These are phyloP conservation scores for Aptenodytes patagonicus DNA, from an alignment of 2,113 vertebrate genomes.

Conservation along the genomic window DNA sequence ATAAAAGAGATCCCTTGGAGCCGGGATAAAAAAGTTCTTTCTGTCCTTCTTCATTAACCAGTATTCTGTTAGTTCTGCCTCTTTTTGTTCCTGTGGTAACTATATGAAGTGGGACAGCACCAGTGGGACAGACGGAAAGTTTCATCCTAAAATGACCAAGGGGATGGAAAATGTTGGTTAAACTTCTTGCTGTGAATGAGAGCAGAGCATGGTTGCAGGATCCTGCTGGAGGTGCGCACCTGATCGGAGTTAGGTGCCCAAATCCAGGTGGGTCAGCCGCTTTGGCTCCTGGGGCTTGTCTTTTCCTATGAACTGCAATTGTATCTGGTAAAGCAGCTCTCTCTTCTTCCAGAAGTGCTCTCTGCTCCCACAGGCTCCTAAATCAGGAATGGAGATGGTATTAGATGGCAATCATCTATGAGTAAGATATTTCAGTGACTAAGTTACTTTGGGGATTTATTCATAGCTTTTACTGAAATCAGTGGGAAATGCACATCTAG, in stretches of 20 bases:
- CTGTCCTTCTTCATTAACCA: background rate
- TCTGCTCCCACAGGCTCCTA: background rate
- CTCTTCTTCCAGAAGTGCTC: background rate
- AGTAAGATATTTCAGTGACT: background rate
- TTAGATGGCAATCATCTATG: background rate
- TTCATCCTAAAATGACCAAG: background rate
- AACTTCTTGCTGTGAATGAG: background rate
- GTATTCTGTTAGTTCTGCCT: background rate
- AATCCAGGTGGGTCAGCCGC: accelerated
- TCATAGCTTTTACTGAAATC: background rate
- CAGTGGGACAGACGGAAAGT: background rate
- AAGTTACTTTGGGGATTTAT: slow-evolving; percentile 21
- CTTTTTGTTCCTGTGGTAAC: background rate
- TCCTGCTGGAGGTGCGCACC: background rate
- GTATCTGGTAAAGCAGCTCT: background rate
- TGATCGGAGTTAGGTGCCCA: background rate
- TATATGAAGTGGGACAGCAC: background rate
- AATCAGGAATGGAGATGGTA: background rate
- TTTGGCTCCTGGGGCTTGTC: background rate
- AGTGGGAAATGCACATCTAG: background rate
- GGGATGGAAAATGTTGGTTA: background rate
- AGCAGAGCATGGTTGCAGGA: background rate
- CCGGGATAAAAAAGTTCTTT: background rate
- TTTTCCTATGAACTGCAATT: background rate
- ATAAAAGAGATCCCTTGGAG: background rate